phyloP scores from a whole-genome alignment of 2,797 vertebrate genomes.

The Trichosurus vulpecula region DNA sequence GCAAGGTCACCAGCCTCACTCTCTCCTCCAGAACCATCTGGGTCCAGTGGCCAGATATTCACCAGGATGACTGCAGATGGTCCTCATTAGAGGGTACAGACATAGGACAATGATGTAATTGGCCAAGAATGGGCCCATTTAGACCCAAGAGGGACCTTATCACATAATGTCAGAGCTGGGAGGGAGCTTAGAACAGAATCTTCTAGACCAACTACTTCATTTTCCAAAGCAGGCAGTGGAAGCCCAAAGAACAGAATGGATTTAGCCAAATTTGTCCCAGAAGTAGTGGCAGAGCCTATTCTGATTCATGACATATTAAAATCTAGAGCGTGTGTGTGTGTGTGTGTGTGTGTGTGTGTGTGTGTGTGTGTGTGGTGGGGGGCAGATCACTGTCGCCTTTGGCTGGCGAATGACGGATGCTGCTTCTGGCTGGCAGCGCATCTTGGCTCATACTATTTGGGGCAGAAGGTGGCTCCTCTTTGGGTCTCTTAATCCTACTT shows the following conservation, averaged over 20 bases:
- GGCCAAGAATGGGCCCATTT: background rate
- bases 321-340: too few relatives aligned
- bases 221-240: background rate
- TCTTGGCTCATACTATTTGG: background rate
- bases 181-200: background rate
- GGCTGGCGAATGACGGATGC: background rate
- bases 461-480: background rate
- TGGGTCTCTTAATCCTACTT: background rate
- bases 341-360: too few relatives aligned
- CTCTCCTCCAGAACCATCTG: too few relatives aligned
- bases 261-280: background rate
- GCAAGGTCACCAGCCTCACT: too few relatives aligned
- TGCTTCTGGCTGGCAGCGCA: background rate
- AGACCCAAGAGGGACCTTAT: background rate
- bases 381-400: accelerated
- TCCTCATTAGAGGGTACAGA: background rate
- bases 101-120: background rate
- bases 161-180: background rate
- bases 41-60: too few relatives aligned
- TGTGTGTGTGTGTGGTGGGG: too few relatives aligned
- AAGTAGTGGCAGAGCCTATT: background rate
- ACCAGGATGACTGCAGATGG: too few relatives aligned
- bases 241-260: background rate
- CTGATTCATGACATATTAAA: background rate
- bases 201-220: background rate